Evolutionary conservation across 1,140 invertebrate genomes (phyloP), one percentile per base, ranked within the genome.

Genomic region (Drosophila virilis): DNA sequence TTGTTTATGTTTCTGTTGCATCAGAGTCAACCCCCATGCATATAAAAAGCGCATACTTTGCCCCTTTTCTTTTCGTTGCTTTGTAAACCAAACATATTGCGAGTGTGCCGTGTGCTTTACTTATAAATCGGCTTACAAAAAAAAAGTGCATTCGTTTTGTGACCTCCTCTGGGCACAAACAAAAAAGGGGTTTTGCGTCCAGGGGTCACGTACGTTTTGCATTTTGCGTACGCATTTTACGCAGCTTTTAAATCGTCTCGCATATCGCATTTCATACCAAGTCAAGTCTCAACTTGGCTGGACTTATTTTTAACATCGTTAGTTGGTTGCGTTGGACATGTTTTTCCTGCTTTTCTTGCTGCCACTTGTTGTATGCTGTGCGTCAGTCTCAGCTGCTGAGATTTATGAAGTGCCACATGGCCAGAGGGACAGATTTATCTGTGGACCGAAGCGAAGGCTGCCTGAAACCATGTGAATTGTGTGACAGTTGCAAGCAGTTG

Each of bases 51-150:
- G 6, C n/a, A 17, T 8, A 52, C 51, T 22, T 10, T 17, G 4
- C 2, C 45, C 45, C 12, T 1, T 7, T 12, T 12, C 28, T 48
- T 32, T 22, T 22, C 2, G 1, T 22, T 15, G 9, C 15, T 65
- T 70, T 68, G 72, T 65, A 67, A 64, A 59, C 71, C 78, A 82
- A 86, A 77, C 83, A 88, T 86, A 86, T 83, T 83, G 76, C 76
- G 64, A 58, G 51, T 82, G 51, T 82, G 75, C 54, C 69, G 84
- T 77, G 79, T 86, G 67, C 71, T 70, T 88, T 84, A 77, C 83
- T 77, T 80, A 89, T 89, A 88, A 89, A 89, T 89, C 83, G 83
- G 83, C 83, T 88, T 88, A n/a, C n/a, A 84, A 79, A 89, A 80
- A 76, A 60, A 54, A 64, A 74, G 64, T 84, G 80, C 80, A 76